Evolutionary conservation across 2,113 vertebrate genomes (phyloP), one percentile per base, ranked within the genome.

Genomic region (Ornithorhynchus anatinus): DNA sequence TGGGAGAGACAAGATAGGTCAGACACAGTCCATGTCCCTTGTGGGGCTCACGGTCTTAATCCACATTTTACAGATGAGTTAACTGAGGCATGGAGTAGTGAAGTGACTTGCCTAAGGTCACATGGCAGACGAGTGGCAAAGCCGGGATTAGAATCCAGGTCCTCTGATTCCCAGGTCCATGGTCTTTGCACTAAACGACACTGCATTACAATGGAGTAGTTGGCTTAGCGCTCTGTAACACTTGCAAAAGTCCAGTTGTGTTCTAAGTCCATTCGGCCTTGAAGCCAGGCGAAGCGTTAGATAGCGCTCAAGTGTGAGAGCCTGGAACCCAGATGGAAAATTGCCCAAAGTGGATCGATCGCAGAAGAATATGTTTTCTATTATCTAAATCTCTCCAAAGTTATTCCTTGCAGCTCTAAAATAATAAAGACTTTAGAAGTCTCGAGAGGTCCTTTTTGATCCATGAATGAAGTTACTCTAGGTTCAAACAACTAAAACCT

Each of bases 341-440:
- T 58, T 81, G 78, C 83, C 88, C 74, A 85, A 89, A 79, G 83
- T 84, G 83, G 81, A 86, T 68, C 70, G 82, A 89, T 90, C 67
- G 48, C 72, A 79, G 81, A 88, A 90, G 84, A 86, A 81, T 89
- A 81, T 93, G 87, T 91, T 94, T 92, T 69, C 89, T 84, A 91
- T 93, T 92, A 93, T 80, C 72, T 47, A 85, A 74, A 69, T 85
- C 80, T 89, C 70, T 66, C 87, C 75, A 86, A 85, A 87, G 85
- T 72, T 84, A 79, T 91, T 89, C 83, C 81, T 90, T 91, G 86
- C 90, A 90, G 79, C 79, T 90, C 84, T 89, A 90, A 91, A 93
- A 92, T 91, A 92, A 92, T 92, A 92, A 92, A 89, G 81, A 88
- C 84, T 91, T 92, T 88, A 82, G 85, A 91, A 91, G 69, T 81